These are phyloP conservation scores for Smittia sp. DNA, from an alignment of 2,888 invertebrate genomes.

Conservation along the genomic window DNA sequence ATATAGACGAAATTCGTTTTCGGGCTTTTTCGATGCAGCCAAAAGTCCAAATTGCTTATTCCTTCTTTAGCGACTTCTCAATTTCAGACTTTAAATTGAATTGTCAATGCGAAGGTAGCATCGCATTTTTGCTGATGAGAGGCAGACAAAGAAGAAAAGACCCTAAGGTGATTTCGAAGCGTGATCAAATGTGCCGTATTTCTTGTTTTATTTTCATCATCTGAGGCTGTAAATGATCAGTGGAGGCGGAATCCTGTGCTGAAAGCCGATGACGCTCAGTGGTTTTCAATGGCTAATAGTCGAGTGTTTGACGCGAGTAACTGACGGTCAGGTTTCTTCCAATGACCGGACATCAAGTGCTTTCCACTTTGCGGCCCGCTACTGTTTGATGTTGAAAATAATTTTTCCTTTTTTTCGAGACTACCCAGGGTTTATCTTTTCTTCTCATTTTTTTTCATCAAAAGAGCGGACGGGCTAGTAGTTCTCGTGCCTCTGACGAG, in stretches of 20 bases:
- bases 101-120: too few relatives aligned
- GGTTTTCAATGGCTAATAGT: not conserved
- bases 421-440: constrained; percentile 22
- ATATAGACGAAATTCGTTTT: not conserved
- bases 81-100: too few relatives aligned
- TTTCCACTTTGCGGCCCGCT: constrained; percentile 11
- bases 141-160: too few relatives aligned
- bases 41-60: too few relatives aligned
- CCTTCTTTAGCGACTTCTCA: too few relatives aligned
- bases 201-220: not conserved
- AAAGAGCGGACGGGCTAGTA: constrained; percentile 17
- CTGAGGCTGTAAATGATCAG: not conserved
- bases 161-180: not conserved
- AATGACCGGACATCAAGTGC: not conserved
- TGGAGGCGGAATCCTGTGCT: not conserved
- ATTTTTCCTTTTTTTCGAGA: constrained; percentile 17
- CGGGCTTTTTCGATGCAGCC: not conserved
- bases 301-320: not conserved
- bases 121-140: too few relatives aligned
- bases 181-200: too few relatives aligned
- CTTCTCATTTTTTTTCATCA: not conserved
- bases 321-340: not conserved
- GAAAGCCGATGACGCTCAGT: not conserved
- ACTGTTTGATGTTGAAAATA: constrained; percentile 33
- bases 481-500: not conserved